Percentiles rank a stretch among this genome's conserved stretches.
These are phyloP conservation scores for Thymelicus acteon DNA, from an alignment of 2,888 invertebrate species.

Conservation along the genomic window DNA sequence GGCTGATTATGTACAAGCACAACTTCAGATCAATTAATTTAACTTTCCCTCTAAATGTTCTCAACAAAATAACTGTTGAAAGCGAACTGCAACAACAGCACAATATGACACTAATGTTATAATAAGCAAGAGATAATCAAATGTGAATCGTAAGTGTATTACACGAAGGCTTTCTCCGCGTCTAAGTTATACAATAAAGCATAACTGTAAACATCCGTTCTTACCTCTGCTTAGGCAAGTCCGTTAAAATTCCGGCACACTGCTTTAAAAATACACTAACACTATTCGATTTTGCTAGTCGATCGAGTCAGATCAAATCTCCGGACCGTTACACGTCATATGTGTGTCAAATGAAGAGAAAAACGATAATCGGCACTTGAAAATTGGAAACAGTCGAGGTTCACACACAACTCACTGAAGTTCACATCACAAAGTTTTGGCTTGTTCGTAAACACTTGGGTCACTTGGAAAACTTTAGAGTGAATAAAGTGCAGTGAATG, in stretches of 20 bases:
- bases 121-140: constrained; percentile 32
- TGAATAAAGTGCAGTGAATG: constrained; percentile 48
- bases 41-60: constrained; percentile 29
- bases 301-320: constrained; percentile 69
- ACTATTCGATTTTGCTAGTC: constrained; percentile 78
- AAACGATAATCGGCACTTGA: constrained; percentile 47
- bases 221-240: constrained; percentile 81
- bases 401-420: constrained; percentile 58
- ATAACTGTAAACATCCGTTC: constrained; percentile 81
- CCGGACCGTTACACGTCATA: constrained; percentile 81
- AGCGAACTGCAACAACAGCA: constrained; percentile 12
- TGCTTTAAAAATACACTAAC: constrained; percentile 77
- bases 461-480: constrained; percentile 53
- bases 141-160: constrained; percentile 36
- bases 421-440: constrained; percentile 56
- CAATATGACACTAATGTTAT: constrained; percentile 34
- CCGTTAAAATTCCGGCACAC: constrained; percentile 82
- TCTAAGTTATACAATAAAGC: constrained; percentile 75
- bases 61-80: constrained; percentile 8
- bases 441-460: constrained; percentile 46
- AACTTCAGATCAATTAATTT: constrained; percentile 44
- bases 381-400: constrained; percentile 50
- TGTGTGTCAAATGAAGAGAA: constrained; percentile 77
- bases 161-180: constrained; percentile 50
- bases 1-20: constrained; percentile 34